Evolutionary conservation across 2,113 vertebrate genomes (phyloP).

Genomic region (Phyllostomus discolor): DNA sequence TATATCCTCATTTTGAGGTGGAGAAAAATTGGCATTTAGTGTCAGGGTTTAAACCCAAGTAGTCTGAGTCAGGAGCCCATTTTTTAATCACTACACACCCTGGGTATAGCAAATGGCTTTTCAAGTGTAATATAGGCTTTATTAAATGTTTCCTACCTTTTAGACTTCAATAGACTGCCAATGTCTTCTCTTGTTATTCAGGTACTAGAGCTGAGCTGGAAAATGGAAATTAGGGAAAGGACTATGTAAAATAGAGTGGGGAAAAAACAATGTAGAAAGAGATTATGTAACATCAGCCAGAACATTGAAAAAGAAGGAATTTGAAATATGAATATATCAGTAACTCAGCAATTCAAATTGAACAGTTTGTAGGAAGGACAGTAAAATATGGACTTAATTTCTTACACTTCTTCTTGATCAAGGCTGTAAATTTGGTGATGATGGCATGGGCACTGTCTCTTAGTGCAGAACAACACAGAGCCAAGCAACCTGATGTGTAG

Average conservation of each 20-base stretch:
- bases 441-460: not conserved
- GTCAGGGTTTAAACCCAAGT: not conserved
- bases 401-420: not conserved
- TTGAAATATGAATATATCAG: not conserved
- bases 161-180: not conserved
- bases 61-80: not conserved
- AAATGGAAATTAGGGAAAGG: not conserved
- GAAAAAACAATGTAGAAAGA: not conserved
- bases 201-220: not conserved
- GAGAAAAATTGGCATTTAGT: not conserved
- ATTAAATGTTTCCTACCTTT: not conserved
- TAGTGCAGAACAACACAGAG: not conserved
- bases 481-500: not conserved
- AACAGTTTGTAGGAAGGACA: not conserved
- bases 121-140: not conserved
- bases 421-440: not conserved
- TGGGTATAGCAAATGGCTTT: not conserved
- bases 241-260: not conserved
- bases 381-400: not conserved
- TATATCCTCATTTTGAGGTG: not conserved
- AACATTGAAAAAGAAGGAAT: not conserved
- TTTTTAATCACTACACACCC: not conserved
- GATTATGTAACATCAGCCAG: not conserved
- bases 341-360: not conserved
- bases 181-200: not conserved